These are phyloP conservation scores for Megaceryle maxima DNA, from an alignment of 2,113 vertebrate genomes.

Conservation along the genomic window DNA sequence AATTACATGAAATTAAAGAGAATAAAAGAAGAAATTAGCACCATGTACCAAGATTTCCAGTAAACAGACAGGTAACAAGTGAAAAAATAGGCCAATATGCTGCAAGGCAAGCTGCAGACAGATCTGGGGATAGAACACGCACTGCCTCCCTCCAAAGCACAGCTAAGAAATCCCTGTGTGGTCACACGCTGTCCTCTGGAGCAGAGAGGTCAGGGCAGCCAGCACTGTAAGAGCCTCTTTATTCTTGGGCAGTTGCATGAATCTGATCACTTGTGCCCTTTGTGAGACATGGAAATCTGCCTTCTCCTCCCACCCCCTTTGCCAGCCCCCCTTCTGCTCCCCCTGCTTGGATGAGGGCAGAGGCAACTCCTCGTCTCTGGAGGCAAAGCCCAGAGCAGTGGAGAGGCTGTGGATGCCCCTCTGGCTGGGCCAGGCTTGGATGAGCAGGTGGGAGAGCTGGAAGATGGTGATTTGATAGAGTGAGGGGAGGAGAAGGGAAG, in stretches of 20 bases:
- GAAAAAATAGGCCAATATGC: conserved; percentile 12
- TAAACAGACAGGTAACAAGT: conserved; percentile 40
- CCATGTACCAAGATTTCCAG: neutral
- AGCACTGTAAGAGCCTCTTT: conserved; percentile 63
- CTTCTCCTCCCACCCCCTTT: conserved; percentile 33
- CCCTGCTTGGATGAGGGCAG: neutral
- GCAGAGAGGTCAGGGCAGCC: conserved; percentile 66
- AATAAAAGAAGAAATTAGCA: conserved; percentile 24
- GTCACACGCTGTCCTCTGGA: conserved; percentile 64
- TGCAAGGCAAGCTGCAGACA: conserved; percentile 16
- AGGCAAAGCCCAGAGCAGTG: neutral
- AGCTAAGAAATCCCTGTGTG: conserved; percentile 68
- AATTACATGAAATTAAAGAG: conserved; percentile 28
- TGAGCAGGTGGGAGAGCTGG: fast-evolving
- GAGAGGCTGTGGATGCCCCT: neutral
- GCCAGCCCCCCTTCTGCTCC: neutral
- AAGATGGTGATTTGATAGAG: neutral
- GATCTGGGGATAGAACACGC: conserved; percentile 16
- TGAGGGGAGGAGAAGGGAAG: neutral
- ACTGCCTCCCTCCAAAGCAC: neutral
- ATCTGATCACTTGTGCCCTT: conserved; percentile 67
- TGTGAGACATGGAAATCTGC: conserved; percentile 63
- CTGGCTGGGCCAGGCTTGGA: neutral
- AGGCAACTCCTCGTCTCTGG: neutral
- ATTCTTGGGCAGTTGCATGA: conserved; percentile 65